These are phyloP conservation scores for Aphis gossypii DNA, from an alignment of 1,140 invertebrate species.

Conservation along the genomic window DNA sequence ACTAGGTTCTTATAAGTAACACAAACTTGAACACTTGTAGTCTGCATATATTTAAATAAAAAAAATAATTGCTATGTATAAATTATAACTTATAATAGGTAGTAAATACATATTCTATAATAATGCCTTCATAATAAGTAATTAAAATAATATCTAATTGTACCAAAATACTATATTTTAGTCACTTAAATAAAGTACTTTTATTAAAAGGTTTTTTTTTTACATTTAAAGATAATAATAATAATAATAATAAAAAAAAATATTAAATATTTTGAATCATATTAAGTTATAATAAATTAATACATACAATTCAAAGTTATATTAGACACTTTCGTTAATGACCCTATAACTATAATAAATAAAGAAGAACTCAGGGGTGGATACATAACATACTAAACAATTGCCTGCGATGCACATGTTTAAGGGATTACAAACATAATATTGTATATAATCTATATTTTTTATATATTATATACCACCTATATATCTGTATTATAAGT, in stretches of 20 bases:
- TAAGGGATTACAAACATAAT: background rate
- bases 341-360: background rate
- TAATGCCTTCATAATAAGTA: conserved; percentile 26
- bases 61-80: background rate
- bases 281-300: background rate
- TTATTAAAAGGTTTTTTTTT: background rate
- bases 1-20: background rate
- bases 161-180: background rate
- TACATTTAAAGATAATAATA: background rate
- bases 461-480: background rate
- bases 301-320: background rate
- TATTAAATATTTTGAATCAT: background rate
- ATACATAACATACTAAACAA: background rate
- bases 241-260: background rate
- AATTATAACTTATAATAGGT: conserved; percentile 24
- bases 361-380: background rate
- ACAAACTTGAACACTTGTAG: conserved; percentile 39
- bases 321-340: background rate
- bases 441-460: background rate
- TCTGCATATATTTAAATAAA: background rate
- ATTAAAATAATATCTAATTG: background rate
- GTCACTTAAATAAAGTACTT: background rate
- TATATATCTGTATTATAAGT: background rate
- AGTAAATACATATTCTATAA: conserved; percentile 16
- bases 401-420: background rate